These are phyloP conservation scores for Candidula unifasciata DNA, from an alignment of 2,888 invertebrate species.

Conservation along the genomic window DNA sequence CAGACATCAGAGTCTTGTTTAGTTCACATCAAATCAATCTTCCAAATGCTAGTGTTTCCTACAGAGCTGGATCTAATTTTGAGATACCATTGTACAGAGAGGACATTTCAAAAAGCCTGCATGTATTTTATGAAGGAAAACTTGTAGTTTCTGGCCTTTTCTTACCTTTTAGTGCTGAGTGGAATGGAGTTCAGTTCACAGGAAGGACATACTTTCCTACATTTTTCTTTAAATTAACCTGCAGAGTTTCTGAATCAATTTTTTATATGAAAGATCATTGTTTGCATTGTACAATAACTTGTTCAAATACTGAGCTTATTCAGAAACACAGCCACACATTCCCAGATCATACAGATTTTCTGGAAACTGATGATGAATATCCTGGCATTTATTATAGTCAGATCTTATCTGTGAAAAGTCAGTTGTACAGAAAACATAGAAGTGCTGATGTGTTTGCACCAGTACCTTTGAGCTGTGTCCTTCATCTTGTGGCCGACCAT, in stretches of 20 bases:
- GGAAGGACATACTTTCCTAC: slow-evolving; percentile 12
- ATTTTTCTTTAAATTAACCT: slow-evolving; percentile 4
- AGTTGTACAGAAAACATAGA: neutral
- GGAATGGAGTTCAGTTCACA: neutral
- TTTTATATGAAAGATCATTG: slow-evolving; percentile 31
- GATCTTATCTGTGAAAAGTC: neutral
- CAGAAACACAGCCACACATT: neutral
- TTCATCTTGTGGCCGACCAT: slow-evolving; percentile 73
- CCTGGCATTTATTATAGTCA: neutral
- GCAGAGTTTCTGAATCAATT: neutral
- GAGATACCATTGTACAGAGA: slow-evolving; percentile 32
- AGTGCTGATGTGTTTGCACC: neutral
- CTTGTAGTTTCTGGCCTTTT: slow-evolving; percentile 1
- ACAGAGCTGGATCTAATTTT: neutral
- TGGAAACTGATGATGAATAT: neutral
- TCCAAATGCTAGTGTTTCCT: slow-evolving; percentile 28
- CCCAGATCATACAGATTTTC: neutral
- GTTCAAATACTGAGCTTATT: neutral
- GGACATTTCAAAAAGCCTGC: slow-evolving; percentile 33
- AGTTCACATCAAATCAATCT: slow-evolving; percentile 7
- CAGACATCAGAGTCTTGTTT: slow-evolving; percentile 17
- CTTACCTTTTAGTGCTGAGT: slow-evolving; percentile 31
- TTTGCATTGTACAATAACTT: slow-evolving; percentile 18
- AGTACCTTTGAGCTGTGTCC: slow-evolving; percentile 27
- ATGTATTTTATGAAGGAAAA: slow-evolving; percentile 32